phyloP scores from a whole-genome alignment of 2,113 vertebrate genomes.

The Marmota monax region DNA sequence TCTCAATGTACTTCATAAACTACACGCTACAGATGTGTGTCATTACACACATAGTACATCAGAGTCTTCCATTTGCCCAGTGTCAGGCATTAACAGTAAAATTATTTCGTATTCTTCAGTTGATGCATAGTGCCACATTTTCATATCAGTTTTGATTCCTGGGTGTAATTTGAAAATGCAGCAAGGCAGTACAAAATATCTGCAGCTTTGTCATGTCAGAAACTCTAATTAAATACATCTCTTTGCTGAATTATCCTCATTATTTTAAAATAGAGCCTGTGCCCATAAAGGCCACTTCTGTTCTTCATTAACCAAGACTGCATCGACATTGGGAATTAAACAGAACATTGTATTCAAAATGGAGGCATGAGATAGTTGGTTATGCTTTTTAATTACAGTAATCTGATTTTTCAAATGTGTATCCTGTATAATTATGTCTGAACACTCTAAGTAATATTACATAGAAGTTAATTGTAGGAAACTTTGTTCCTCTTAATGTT shows the following conservation, averaged over 20 bases:
- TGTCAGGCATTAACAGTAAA: neutral
- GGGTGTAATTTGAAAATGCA: conserved; percentile 45
- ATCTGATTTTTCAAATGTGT: conserved; percentile 76
- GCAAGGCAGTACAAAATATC: conserved; percentile 55
- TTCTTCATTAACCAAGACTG: conserved; percentile 74
- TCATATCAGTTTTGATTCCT: neutral
- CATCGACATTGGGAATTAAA: conserved; percentile 41
- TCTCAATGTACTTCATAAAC: neutral
- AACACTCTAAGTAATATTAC: conserved; percentile 50
- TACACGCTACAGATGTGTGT: neutral
- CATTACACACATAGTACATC: too few relatives aligned
- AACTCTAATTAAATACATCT: conserved; percentile 71
- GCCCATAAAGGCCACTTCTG: conserved; percentile 73
- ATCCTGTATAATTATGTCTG: conserved; percentile 61
- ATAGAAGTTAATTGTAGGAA: conserved; percentile 71
- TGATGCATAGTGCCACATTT: neutral
- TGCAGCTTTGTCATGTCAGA: conserved; percentile 70
- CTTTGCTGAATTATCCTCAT: conserved; percentile 69
- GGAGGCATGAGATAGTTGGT: conserved; percentile 58
- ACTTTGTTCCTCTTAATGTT: conserved; percentile 58
- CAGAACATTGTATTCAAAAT: conserved; percentile 66
- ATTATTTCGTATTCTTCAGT: neutral
- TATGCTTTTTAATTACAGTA: conserved; percentile 61
- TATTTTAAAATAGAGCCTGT: conserved; percentile 75
- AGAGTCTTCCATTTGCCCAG: neutral